These are phyloP conservation scores for Zaprionus ornatus DNA, from an alignment of 1,140 invertebrate genomes.

Conservation along the genomic window DNA sequence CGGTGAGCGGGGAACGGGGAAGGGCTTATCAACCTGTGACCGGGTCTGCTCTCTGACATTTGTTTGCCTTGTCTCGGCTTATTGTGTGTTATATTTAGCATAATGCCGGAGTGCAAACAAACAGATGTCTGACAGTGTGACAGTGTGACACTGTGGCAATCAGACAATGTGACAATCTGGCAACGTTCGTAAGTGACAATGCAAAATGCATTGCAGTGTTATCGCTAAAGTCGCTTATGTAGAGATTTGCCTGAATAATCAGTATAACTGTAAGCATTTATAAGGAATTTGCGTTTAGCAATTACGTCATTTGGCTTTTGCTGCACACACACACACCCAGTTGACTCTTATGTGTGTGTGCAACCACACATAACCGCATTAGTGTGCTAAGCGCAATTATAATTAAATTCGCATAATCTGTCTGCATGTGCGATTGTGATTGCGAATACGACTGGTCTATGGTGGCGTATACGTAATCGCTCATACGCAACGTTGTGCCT, in stretches of 20 bases:
- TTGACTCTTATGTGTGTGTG: background rate
- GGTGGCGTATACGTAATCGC: constrained; percentile 55
- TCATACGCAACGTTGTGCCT: constrained; percentile 51
- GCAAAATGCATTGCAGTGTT: constrained; percentile 54
- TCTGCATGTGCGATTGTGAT: constrained; percentile 11
- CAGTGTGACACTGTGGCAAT: constrained; percentile 5
- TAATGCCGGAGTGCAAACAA: constrained; percentile 48
- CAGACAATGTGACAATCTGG: constrained; percentile 21
- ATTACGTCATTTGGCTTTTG: constrained; percentile 27
- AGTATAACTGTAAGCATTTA: background rate
- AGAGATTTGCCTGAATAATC: background rate
- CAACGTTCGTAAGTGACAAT: constrained; percentile 44
- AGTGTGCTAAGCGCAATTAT: constrained; percentile 63
- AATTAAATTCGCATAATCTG: constrained; percentile 70
- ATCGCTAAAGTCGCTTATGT: constrained; percentile 7
- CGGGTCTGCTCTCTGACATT: constrained; percentile 32
- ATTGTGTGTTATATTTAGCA: constrained; percentile 51
- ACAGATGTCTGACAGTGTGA: constrained; percentile 15
- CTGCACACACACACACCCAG: background rate
- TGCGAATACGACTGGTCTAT: background rate
- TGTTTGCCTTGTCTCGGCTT: constrained; percentile 26
- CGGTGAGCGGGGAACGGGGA: background rate
- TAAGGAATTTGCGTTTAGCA: constrained; percentile 8
- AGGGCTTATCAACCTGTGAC: constrained; percentile 38
- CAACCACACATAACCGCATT: constrained; percentile 47